These are phyloP conservation scores for Coecobrya sp. DNA, from an alignment of 2,888 invertebrate species.

Conservation along the genomic window DNA sequence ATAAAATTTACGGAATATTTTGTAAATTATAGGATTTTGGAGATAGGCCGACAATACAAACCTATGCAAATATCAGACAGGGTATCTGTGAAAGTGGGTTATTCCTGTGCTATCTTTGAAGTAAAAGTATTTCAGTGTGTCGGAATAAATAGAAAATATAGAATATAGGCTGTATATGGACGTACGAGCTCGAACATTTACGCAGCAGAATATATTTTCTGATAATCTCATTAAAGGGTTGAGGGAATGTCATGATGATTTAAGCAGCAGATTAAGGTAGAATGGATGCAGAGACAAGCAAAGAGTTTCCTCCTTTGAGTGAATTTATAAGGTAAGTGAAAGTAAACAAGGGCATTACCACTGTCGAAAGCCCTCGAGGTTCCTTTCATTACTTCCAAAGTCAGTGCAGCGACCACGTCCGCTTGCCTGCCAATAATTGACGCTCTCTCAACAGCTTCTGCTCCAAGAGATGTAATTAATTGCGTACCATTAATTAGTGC, in stretches of 20 bases:
- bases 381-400: constrained; percentile 91
- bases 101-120: too few species aligned
- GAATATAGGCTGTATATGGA: too few species aligned
- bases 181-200: too few species aligned
- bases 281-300: not conserved
- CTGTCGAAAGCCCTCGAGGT: constrained; percentile 90
- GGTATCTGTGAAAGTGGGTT: too few species aligned
- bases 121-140: too few species aligned
- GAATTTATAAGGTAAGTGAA: constrained; percentile 3
- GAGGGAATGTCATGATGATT: not conserved
- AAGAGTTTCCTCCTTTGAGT: not conserved
- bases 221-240: not conserved
- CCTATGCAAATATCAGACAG: too few species aligned
- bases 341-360: constrained; percentile 87
- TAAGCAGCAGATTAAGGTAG: not conserved
- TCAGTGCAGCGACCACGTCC: constrained; percentile 90
- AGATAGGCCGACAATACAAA: too few species aligned
- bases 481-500: constrained; percentile 92
- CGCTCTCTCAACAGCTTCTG: constrained; percentile 90
- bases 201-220: not conserved
- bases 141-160: too few species aligned
- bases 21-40: too few species aligned
- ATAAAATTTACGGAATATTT: too few species aligned
- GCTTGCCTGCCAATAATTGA: constrained; percentile 90
- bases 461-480: constrained; percentile 91